Evolutionary conservation across 2,113 vertebrate genomes (phyloP), one percentile per base, ranked within the genome.

Genomic region (Sylvilagus bachmani): DNA sequence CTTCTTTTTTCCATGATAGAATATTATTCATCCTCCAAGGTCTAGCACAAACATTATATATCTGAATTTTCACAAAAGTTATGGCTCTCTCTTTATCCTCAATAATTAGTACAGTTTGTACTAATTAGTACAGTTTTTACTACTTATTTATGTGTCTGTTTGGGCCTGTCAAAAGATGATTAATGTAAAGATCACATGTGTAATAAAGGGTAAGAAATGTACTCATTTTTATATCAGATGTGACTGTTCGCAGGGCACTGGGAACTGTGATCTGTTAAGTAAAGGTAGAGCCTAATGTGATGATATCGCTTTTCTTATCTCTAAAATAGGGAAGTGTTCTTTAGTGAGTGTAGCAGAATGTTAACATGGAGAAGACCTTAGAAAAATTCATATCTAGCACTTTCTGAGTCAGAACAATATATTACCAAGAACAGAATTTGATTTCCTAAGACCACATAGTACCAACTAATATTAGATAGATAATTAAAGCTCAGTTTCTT

Each of bases 321-420:
- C 10, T 84, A 61, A 77, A 86, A 81, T 16, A 70, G 25, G 10
- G 49, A 66, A 13, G 10, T 67, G 87, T 87, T 78, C 38, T 94
- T 78, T 24, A 78, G 4, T 1, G 14, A 51, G 8, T 13, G 19
- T 33, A 73, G 0, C 8, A 21, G 1, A 86, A 84, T 64, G 55
- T 94, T 91, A 75, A 84, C 49, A 24, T 69, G 14, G 73, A 6
- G 13, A 96, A 73, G 70, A 16, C 2, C 25, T 49, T 82, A 69
- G n/a, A 90, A 89, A 70, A 70, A 33, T 8, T 33, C 53, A 33
- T 75, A 66, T 29, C 3, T 24, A 19, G 70, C 10, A 31, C 71
- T 89, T 77, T 89, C 55, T 93, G 49, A 95, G 49, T 67, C 33
- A 64, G n/a, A 22, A 92, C 21, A 9, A 25, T 24, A 78, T 55